Percentiles rank a stretch among this genome's conserved stretches.
These are phyloP conservation scores for Tetragnatha montana DNA, from an alignment of 2,888 invertebrate genomes.

Conservation along the genomic window DNA sequence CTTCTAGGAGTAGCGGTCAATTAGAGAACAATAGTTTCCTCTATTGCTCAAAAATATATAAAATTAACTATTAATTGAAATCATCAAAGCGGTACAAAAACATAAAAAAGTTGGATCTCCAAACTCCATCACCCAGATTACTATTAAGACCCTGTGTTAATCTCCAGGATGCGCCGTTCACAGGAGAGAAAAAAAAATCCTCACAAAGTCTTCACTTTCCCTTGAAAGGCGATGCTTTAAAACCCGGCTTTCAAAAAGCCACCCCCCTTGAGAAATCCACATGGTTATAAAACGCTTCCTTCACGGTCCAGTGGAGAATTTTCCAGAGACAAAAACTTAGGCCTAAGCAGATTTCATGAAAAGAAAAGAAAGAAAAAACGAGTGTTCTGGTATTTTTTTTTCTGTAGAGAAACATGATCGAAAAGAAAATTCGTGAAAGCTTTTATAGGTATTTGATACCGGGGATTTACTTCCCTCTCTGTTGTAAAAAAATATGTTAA, in stretches of 20 bases:
- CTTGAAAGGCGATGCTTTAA: background rate
- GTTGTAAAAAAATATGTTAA: background rate
- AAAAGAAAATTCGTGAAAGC: background rate
- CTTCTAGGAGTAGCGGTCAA: too few species aligned
- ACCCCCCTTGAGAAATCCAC: background rate
- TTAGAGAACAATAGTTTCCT: too few species aligned
- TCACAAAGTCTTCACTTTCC: background rate
- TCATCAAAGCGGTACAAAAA: too few species aligned
- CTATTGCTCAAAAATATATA: too few species aligned
- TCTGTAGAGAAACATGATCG: background rate
- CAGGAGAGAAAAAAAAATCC: background rate
- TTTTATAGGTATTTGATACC: background rate
- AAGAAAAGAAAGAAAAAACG: background rate
- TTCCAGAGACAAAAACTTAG: background rate
- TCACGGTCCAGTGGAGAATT: background rate
- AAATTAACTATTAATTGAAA: too few species aligned
- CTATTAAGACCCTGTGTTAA: background rate
- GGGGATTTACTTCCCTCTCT: background rate
- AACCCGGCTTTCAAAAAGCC: background rate
- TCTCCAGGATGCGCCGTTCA: background rate
- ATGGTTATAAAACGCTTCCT: background rate
- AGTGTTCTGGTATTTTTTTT: background rate
- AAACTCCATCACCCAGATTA: background rate
- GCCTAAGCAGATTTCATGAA: background rate
- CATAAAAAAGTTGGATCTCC: too few species aligned